Evolutionary conservation across 2,797 vertebrate species (phyloP), one percentile per base, ranked within the genome.

Genomic region (Ficedula albicollis): DNA sequence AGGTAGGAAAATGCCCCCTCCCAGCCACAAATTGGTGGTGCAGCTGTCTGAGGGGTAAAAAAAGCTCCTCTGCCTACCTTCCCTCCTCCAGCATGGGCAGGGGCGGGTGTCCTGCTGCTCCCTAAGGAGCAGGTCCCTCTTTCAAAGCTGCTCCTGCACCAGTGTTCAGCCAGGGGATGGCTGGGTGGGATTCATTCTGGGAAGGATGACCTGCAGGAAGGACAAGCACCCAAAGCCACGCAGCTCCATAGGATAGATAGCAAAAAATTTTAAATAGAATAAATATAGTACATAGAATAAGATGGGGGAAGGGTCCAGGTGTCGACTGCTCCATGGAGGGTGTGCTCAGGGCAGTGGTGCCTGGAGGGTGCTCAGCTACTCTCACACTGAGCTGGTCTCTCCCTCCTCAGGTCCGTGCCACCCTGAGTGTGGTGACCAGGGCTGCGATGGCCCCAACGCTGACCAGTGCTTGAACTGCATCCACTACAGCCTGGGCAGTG

Each of bases 391-490:
- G 27, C 36, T 1, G 0, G 2, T 68, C 27, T 89, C 29, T 90
- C 34, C 27, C 12, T 62, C 27, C 36, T 21, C 89, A 98, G 99
- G 99, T 89, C 95, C 93, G 0, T 99, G 99, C 93, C 98, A 99
- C 93, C 97, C 92, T 0, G 98, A 99, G 89, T 99, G 99, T 32
- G 98, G 98, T 5, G 97, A 98, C 96, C 98, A 99, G 97, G 98
- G 98, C 96, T 99, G 99, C 0, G 99, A 99, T 0, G 99, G 99
- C 18, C 98, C 99, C 60, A 97, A 95, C 0, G 98, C 98, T 0
- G 98, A 98, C 82, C 99, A 99, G 90, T 99, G 99, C 90, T 97
- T 99, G 93, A 99, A 98, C 97, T 99, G 99, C 64, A 87, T 99
- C 97, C 98, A 99, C 98, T 99, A 98, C 97, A 99, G 98, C 94